Evolutionary conservation across 2,797 vertebrate species (phyloP).

Genomic region (Enteromius anoplus): DNA sequence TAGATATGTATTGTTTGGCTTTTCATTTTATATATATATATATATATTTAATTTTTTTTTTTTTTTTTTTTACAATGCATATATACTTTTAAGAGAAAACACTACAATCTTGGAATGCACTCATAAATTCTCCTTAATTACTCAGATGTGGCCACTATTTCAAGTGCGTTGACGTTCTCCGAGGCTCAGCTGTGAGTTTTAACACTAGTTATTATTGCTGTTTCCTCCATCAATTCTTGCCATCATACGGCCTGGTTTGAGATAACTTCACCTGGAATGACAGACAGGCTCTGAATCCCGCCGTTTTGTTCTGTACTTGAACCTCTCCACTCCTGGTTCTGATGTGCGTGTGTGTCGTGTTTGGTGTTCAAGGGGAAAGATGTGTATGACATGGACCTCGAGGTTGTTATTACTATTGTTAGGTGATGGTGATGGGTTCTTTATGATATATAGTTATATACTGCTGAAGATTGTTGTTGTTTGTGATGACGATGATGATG

Average conservation of each 20-base stretch:
- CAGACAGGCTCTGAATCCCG: not conserved
- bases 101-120: conserved; percentile 48
- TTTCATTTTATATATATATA: not conserved
- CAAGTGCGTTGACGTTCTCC: conserved; percentile 55
- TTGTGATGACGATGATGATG: conserved; percentile 55
- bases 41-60: not conserved
- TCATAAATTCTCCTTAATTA: conserved; percentile 22
- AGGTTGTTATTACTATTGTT: conserved; percentile 43
- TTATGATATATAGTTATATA: conserved; percentile 50
- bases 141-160: conserved; percentile 42
- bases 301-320: conserved; percentile 13
- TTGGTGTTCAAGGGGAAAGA: conserved; percentile 60
- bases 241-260: not conserved
- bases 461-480: conserved; percentile 17
- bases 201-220: conserved; percentile 15
- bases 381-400: conserved; percentile 55
- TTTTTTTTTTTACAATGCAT: conserved; percentile 17
- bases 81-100: conserved; percentile 41
- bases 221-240: not conserved
- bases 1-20: not conserved
- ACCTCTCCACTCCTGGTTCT: conserved; percentile 34
- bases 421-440: conserved; percentile 60
- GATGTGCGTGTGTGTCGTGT: conserved; percentile 50
- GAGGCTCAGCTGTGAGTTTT: no score
- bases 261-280: not conserved